Conservation (phyloP, 2,888 invertebrate species). For the Polylopha cassiicola region DNA sequence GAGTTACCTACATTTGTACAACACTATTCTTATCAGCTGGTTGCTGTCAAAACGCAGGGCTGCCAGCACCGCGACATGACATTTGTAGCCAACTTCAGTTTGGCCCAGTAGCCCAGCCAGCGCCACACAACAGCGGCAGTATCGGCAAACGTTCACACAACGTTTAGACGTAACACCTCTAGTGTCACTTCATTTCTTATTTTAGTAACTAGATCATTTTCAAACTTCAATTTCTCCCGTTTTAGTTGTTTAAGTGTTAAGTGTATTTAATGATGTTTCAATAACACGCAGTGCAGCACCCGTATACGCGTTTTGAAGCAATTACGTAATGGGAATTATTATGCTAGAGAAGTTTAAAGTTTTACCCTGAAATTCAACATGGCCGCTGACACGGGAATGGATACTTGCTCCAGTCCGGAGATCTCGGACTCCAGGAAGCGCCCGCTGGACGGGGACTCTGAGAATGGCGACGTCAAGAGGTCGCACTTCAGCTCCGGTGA, state of each 20-base stretch:
- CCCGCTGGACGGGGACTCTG: conserved; percentile 90
- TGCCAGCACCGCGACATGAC: conserved; percentile 49
- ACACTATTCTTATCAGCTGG: conserved; percentile 67
- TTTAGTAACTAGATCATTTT: conserved; percentile 66
- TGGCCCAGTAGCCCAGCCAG: conserved; percentile 45
- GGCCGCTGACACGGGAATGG: conserved; percentile 96
- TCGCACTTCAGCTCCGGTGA: conserved; percentile 95
- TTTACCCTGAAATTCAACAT: conserved; percentile 82
- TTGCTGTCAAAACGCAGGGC: conserved; percentile 57
- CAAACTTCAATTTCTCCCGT: conserved; percentile 57
- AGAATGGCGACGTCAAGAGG: conserved; percentile 92
- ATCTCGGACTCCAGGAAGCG: conserved; percentile 93
- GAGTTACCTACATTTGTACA: conserved; percentile 21
- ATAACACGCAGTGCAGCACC: conserved; percentile 68
- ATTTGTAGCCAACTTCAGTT: conserved; percentile 55
- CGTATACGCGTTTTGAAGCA: conserved; percentile 65
- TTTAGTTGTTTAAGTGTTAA: conserved; percentile 71
- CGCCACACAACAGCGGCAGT: conserved; percentile 68
- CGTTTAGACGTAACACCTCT: conserved; percentile 71
- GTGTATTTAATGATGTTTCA: conserved; percentile 62
- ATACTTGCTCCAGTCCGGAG: conserved; percentile 95
- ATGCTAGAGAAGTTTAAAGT: conserved; percentile 76
- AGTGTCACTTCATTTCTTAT: conserved; percentile 71
- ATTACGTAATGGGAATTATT: conserved; percentile 78
- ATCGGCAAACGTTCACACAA: conserved; percentile 75